Evolutionary conservation across 1,140 invertebrate species (phyloP).

Genomic region (Calliphora vicina): DNA sequence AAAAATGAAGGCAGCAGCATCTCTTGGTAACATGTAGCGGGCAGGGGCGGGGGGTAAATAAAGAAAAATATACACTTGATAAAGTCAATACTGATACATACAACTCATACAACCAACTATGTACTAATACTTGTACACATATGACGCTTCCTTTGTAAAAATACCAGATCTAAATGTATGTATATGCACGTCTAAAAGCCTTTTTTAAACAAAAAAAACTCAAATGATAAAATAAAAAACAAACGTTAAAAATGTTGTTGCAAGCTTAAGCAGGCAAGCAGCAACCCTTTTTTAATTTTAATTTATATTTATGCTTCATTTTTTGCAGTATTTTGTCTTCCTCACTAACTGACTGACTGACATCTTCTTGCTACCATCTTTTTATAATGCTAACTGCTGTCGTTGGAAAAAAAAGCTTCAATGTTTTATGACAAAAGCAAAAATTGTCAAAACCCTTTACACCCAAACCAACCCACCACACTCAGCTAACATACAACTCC

Average conservation of each 20-base stretch:
- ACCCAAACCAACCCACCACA: not conserved
- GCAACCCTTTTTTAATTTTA: constrained; percentile 37
- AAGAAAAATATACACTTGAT: constrained; percentile 20
- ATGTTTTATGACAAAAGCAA: constrained; percentile 31
- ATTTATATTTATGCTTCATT: constrained; percentile 35
- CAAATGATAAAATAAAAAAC: no score
- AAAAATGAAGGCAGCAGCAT: not conserved
- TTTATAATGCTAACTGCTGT: not conserved
- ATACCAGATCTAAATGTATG: constrained; percentile 12
- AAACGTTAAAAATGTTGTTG: not conserved
- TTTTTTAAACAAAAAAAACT: not conserved
- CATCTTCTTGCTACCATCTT: not conserved
- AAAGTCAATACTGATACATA: constrained; percentile 28
- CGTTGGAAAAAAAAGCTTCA: not conserved
- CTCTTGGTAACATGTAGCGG: not conserved
- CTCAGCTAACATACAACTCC: no score
- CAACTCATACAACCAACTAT: not conserved
- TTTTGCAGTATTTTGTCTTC: not conserved
- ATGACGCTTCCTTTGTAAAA: constrained; percentile 1
- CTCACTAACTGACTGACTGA: not conserved
- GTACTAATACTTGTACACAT: not conserved
- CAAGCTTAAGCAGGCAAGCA: not conserved
- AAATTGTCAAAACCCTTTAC: constrained; percentile 26
- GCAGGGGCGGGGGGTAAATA: not conserved
- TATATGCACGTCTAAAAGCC: constrained; percentile 23